Conservation (phyloP, 2,888 invertebrate species). For the Dendrolimus pini region DNA sequence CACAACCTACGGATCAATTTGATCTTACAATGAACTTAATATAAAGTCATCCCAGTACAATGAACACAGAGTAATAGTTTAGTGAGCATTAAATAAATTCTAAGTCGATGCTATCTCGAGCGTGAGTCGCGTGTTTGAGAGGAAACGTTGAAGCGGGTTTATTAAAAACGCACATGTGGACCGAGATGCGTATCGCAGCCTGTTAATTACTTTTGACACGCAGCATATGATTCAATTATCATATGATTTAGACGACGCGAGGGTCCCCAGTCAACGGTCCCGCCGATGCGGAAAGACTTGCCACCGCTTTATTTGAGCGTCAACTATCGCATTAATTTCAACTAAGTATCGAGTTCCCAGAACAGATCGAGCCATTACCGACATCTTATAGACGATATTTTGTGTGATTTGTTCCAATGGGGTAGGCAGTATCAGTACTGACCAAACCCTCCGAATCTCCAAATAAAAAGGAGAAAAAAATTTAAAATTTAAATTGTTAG, state of each 20-base stretch:
- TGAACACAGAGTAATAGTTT: constrained; percentile 59
- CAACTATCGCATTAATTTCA: constrained; percentile 57
- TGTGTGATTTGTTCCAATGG: too few relatives aligned
- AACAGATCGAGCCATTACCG: constrained; percentile 43
- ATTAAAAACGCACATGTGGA: constrained; percentile 74
- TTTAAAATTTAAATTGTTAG: too few relatives aligned
- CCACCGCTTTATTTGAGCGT: constrained; percentile 59
- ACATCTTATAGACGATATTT: too few relatives aligned
- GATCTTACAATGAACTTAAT: constrained; percentile 68
- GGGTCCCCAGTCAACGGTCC: constrained; percentile 34
- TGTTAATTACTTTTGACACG: constrained; percentile 75
- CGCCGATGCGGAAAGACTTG: constrained; percentile 31
- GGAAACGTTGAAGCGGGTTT: constrained; percentile 60
- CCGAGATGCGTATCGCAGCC: constrained; percentile 71
- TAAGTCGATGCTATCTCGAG: constrained; percentile 67
- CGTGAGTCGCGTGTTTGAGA: constrained; percentile 61
- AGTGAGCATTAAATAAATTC: constrained; percentile 64
- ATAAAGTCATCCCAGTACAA: constrained; percentile 54
- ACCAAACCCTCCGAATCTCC: too few relatives aligned
- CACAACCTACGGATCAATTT: constrained; percentile 60
- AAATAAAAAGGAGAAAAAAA: too few relatives aligned
- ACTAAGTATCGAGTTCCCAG: constrained; percentile 49
- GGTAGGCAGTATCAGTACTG: too few relatives aligned
- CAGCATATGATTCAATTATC: constrained; percentile 77
- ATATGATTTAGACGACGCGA: constrained; percentile 67